These are phyloP conservation scores for Phyllopteryx taeniolatus DNA, from an alignment of 2,113 vertebrate genomes.

Conservation along the genomic window DNA sequence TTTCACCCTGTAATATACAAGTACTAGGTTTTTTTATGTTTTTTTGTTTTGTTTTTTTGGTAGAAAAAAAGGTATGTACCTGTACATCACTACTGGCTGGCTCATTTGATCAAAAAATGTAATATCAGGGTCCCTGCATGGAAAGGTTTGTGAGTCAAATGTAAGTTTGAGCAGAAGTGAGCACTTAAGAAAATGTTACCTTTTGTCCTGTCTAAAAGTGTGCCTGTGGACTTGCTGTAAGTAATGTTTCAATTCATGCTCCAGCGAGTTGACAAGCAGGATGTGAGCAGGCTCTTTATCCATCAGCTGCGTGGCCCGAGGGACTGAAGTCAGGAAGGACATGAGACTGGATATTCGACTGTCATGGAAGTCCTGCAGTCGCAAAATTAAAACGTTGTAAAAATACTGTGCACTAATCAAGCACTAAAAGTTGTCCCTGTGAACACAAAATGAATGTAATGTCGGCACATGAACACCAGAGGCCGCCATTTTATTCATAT, in stretches of 20 bases:
- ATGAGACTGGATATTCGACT: constrained; percentile 65
- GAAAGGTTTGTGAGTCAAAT: background rate
- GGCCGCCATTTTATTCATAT: constrained; percentile 28
- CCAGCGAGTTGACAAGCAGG: constrained; percentile 70
- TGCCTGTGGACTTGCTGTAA: constrained; percentile 73
- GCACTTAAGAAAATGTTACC: constrained; percentile 35
- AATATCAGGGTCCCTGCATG: constrained; percentile 73
- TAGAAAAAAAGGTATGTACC: constrained; percentile 42
- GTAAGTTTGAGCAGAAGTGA: background rate
- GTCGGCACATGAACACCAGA: constrained; percentile 33
- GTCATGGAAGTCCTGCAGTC: constrained; percentile 71
- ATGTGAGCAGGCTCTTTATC: constrained; percentile 66
- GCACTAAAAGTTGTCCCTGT: background rate
- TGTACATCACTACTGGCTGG: constrained; percentile 75
- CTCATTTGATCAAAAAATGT: constrained; percentile 79
- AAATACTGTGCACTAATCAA: background rate
- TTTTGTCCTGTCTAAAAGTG: constrained; percentile 68
- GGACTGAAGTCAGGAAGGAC: constrained; percentile 68
- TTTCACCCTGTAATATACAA: constrained; percentile 68
- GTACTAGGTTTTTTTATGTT: background rate
- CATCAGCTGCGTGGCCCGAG: constrained; percentile 74
- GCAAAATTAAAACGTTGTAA: background rate
- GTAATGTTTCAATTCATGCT: constrained; percentile 72
- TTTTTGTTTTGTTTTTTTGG: background rate
- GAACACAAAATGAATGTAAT: constrained; percentile 20